Conservation (phyloP, 1,140 invertebrate species). For the Gryon sp. region DNA sequence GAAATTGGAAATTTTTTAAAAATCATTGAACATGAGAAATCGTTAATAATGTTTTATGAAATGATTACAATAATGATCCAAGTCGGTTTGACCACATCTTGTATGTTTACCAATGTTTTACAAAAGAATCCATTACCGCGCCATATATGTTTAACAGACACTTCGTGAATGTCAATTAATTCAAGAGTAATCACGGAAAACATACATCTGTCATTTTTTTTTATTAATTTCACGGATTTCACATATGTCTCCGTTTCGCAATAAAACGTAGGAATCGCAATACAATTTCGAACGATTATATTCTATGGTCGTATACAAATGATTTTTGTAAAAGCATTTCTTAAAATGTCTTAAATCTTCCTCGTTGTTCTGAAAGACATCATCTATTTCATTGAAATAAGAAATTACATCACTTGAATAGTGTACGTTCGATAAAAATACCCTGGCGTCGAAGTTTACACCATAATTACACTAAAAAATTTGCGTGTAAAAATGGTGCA, state of each 20-base stretch:
- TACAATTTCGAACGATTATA: slow-evolving; percentile 15
- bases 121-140: background rate
- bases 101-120: no score
- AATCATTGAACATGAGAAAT: no score
- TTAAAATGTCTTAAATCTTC: background rate
- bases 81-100: no score
- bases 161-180: background rate
- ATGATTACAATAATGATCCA: no score
- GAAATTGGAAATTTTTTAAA: no score
- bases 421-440: slow-evolving; percentile 64
- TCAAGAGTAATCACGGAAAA: background rate
- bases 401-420: slow-evolving; percentile 59
- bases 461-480: no score
- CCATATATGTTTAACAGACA: slow-evolving; percentile 8
- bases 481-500: no score
- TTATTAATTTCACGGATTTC: slow-evolving; percentile 16
- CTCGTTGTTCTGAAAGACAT: background rate
- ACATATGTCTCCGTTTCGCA: background rate
- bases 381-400: slow-evolving; percentile 3
- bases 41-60: no score
- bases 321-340: slow-evolving; percentile 29
- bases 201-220: background rate
- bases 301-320: slow-evolving; percentile 5
- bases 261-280: background rate
- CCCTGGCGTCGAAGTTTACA: no score